phyloP scores from a whole-genome alignment of 2,888 invertebrate genomes.

The Brenthis daphne region DNA sequence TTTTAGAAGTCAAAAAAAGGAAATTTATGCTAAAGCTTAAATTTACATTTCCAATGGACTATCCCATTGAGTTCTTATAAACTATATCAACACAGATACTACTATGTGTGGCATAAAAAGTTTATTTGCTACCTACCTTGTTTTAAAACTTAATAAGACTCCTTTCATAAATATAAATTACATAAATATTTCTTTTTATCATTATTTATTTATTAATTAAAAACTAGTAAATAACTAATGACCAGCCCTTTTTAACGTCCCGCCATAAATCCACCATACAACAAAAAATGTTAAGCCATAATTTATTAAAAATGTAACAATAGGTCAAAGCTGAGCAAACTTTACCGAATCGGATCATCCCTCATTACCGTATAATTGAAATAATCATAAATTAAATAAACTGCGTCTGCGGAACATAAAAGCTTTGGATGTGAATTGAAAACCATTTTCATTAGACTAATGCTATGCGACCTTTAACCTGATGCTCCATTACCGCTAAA shows the following conservation, averaged over 20 bases:
- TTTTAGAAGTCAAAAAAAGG: too few relatives aligned
- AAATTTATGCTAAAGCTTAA: too few relatives aligned
- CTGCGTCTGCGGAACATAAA: slow-evolving; percentile 46
- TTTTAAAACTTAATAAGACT: too few relatives aligned
- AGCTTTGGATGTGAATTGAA: slow-evolving; percentile 47
- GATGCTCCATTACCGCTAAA: not conserved
- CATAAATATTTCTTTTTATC: too few relatives aligned
- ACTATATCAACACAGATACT: too few relatives aligned
- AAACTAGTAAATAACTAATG: not conserved
- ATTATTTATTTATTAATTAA: too few relatives aligned
- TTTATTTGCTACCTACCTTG: too few relatives aligned
- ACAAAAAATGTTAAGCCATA: not conserved
- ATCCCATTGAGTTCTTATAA: too few relatives aligned
- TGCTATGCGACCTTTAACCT: slow-evolving; percentile 45
- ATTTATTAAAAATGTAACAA: not conserved
- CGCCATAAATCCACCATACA: not conserved
- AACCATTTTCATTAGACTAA: slow-evolving; percentile 58
- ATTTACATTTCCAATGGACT: too few relatives aligned
- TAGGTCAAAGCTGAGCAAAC: slow-evolving; percentile 32
- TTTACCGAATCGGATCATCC: slow-evolving; percentile 37
- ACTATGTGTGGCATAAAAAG: too few relatives aligned
- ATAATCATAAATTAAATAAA: slow-evolving; percentile 69
- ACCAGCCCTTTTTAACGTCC: not conserved
- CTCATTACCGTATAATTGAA: slow-evolving; percentile 57
- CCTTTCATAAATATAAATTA: too few relatives aligned